phyloP scores from a whole-genome alignment of 23 tunicate genomes.

The Oikopleura dioica region DNA sequence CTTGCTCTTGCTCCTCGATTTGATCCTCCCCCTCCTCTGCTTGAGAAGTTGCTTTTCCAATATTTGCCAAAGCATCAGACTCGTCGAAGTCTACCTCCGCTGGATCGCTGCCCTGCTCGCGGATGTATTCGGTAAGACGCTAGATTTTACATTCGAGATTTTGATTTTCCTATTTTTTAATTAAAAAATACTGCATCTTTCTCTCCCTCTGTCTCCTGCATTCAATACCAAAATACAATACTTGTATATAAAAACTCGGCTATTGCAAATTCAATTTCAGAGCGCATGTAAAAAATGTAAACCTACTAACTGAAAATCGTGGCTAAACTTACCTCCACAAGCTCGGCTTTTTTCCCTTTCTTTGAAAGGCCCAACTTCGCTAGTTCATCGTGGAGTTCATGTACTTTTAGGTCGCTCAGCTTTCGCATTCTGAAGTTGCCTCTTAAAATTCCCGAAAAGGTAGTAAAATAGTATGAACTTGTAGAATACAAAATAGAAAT shows the following conservation, averaged over 20 bases:
- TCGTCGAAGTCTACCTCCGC: neutral
- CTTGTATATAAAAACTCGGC: neutral
- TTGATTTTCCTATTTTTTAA: neutral
- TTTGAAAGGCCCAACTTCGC: neutral
- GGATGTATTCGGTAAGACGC: neutral
- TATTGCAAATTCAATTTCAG: too few relatives aligned
- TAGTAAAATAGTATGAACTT: neutral
- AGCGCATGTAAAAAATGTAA: too few relatives aligned
- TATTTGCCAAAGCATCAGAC: too few relatives aligned
- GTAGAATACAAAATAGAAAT: neutral
- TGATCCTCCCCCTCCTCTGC: neutral
- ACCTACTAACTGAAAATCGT: neutral
- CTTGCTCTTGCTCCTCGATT: neutral
- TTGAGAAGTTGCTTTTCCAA: neutral
- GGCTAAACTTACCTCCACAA: neutral
- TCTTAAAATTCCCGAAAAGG: neutral
- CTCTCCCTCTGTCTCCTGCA: neutral
- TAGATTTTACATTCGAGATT: neutral
- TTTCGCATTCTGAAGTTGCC: neutral
- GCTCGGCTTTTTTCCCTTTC: neutral
- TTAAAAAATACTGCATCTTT: neutral
- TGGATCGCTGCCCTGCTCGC: slow-evolving; percentile 13
- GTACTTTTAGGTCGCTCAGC: neutral
- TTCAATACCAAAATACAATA: neutral
- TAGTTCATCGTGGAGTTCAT: slow-evolving; percentile 7